These are phyloP conservation scores for Carcinoscorpius rotundicauda DNA, from an alignment of 1,140 invertebrate species.

Conservation along the genomic window DNA sequence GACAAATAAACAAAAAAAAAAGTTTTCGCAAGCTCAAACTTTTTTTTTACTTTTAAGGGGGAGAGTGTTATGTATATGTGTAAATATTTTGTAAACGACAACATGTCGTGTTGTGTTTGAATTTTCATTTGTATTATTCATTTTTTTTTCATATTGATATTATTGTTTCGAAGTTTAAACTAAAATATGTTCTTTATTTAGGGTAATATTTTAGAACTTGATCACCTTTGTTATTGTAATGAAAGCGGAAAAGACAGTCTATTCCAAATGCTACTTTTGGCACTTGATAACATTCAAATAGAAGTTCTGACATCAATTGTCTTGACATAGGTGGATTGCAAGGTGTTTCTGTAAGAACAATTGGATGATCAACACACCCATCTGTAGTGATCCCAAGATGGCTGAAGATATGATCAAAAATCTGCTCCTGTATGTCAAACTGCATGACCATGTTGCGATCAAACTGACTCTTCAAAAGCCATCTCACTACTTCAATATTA, in stretches of 20 bases:
- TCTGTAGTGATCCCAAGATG: slow-evolving; percentile 77
- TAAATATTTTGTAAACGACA: no score
- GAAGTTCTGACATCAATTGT: slow-evolving; percentile 82
- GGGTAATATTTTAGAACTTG: no score
- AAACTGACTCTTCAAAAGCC: slow-evolving; percentile 79
- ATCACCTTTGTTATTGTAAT: slow-evolving; percentile 46
- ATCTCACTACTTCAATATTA: slow-evolving; percentile 82
- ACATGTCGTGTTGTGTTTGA: no score
- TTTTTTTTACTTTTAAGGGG: no score
- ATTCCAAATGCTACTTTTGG: slow-evolving; percentile 75
- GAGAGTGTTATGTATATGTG: no score
- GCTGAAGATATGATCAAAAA: slow-evolving; percentile 81
- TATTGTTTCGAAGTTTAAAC: no score
- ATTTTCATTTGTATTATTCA: no score
- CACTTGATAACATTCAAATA: slow-evolving; percentile 87
- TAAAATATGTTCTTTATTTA: no score
- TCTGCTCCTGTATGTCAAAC: slow-evolving; percentile 75
- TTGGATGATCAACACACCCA: slow-evolving; percentile 62
- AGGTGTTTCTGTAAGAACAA: slow-evolving; percentile 78
- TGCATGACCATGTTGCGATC: slow-evolving; percentile 88
- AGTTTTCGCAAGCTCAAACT: no score
- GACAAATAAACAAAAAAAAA: no score
- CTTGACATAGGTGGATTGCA: slow-evolving; percentile 83
- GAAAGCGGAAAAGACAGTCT: slow-evolving; percentile 70
- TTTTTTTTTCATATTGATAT: no score